Evolutionary conservation across 2,797 vertebrate species (phyloP).

Genomic region (Scomberomorus guttatus): DNA sequence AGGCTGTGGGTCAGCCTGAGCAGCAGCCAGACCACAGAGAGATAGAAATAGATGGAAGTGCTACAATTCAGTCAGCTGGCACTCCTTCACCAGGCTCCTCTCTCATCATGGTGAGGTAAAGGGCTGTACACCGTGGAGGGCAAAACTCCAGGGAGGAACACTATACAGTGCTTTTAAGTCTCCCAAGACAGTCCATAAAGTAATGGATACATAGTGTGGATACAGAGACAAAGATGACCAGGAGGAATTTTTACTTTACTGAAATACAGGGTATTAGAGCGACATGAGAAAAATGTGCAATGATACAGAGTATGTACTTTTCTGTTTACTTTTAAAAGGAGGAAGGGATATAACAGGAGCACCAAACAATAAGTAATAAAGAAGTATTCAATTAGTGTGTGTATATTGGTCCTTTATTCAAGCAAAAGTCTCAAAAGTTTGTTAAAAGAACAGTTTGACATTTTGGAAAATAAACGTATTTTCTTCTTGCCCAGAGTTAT

Average conservation of each 20-base stretch:
- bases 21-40: slow-evolving; percentile 65
- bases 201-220: slow-evolving; percentile 33
- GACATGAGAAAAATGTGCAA: not conserved
- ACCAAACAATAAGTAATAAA: not conserved
- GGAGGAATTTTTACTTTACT: not conserved
- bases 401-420: not conserved
- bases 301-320: not conserved
- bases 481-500: too few relatives aligned
- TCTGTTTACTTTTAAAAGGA: not conserved
- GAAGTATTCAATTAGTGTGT: not conserved
- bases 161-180: slow-evolving; percentile 25
- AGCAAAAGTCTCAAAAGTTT: not conserved
- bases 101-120: slow-evolving; percentile 42
- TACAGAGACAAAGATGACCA: slow-evolving; percentile 24
- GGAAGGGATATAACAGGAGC: too few relatives aligned
- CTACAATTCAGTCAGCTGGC: slow-evolving; percentile 55
- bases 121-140: slow-evolving; percentile 4
- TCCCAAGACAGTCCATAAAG: slow-evolving; percentile 6
- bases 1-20: slow-evolving; percentile 67
- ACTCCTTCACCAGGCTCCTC: slow-evolving; percentile 42
- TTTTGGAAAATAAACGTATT: too few relatives aligned
- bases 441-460: not conserved
- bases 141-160: slow-evolving; percentile 35
- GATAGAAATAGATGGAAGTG: slow-evolving; percentile 69
- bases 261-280: not conserved